Evolutionary conservation across 2,888 invertebrate genomes (phyloP).

Genomic region (Ceratothoa steindachneri): DNA sequence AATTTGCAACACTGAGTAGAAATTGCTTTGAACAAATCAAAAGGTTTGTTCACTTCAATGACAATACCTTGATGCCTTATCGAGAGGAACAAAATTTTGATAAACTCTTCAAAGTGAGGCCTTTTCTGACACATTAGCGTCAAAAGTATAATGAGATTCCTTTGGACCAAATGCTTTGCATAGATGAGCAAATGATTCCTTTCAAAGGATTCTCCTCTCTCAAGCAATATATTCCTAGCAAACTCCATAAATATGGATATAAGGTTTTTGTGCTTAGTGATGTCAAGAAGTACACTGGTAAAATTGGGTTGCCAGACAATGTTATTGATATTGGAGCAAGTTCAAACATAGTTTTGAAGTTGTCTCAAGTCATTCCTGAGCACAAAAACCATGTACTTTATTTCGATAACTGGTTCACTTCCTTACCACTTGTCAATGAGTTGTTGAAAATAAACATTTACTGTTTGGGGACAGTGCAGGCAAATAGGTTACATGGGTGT

Average conservation of each 20-base stretch:
- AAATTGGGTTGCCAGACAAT: not conserved
- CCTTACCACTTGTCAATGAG: not conserved
- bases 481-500: not conserved
- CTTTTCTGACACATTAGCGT: not conserved
- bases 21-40: not conserved
- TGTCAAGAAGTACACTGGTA: not conserved
- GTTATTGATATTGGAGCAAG: not conserved
- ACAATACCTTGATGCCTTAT: not conserved
- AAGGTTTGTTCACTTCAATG: not conserved
- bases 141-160: not conserved
- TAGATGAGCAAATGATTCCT: not conserved
- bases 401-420: not conserved
- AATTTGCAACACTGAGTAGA: not conserved
- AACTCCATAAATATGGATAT: not conserved
- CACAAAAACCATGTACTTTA: not conserved
- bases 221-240: not conserved
- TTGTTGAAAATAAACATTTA: not conserved
- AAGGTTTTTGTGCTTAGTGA: not conserved
- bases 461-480: not conserved
- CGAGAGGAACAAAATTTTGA: not conserved
- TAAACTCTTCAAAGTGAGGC: not conserved
- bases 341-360: not conserved
- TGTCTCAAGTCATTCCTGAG: not conserved
- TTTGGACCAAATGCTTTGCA: not conserved
- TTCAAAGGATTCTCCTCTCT: not conserved